Evolutionary conservation across 1,140 invertebrate species (phyloP), one percentile per base, ranked within the genome.

Genomic region (Monochamus saltuarius): DNA sequence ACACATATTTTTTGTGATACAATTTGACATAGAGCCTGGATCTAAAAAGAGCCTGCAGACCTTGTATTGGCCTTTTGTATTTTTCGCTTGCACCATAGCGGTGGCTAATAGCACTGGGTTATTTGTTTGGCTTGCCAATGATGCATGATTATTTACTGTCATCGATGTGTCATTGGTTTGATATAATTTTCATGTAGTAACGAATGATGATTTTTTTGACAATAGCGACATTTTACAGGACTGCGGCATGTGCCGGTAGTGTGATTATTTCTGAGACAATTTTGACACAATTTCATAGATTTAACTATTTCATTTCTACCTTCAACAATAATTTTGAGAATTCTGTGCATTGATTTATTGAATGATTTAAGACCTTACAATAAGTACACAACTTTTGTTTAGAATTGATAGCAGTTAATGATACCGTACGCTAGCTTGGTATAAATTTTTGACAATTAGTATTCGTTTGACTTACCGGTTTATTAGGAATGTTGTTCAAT

Each of bases 261-360:
- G 22, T 59, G 59, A 14, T 43, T 43, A 57, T 14, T 42, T 19
- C 59, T 56, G 35, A 61, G 39, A 49, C 43, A 61, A 42, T 61
- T 61, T 29, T 29, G 22, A 29, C 22, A 29, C 22, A 29, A 29
- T 29, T 29, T 29, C 34, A 36, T 39, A 34, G 53, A 10, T 57
- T 59, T 61, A 38, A 43, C 58, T 16, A 43, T 16, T n/a, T 57
- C 10, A n/a, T 58, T n/a, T 34, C 58, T 10, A 9, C 16, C 19
- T 8, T 17, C 22, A 8, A 60, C 45, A 11, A 36, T 17, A 60
- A 56, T 43, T 57, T 10, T 19, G 19, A 42, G 17, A 60, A 59
- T 11, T 36, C 29, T 60, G 39, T 13, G 38, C 58, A 60, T 17
- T 11, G 39, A 42, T 52, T 36, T 16, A 59, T 52, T 38, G 40